These are phyloP conservation scores for Trichopria drosophilae DNA, from an alignment of 2,888 invertebrate genomes.

Conservation along the genomic window DNA sequence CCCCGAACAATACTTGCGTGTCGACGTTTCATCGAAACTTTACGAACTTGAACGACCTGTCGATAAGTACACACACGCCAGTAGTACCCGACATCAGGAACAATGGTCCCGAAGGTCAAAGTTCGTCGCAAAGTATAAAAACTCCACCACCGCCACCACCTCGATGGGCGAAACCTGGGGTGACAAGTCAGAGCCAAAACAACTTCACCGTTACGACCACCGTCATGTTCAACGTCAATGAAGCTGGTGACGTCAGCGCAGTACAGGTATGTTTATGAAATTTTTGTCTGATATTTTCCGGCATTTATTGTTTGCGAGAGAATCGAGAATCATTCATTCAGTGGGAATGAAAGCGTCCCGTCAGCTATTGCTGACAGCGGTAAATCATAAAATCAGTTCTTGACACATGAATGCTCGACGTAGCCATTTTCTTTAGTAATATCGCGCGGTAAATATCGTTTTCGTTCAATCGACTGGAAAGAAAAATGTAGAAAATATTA, in stretches of 20 bases:
- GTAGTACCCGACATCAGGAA: slow-evolving; percentile 44
- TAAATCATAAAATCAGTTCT: too few relatives aligned
- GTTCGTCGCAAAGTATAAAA: slow-evolving; percentile 44
- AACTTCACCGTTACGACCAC: slow-evolving; percentile 85
- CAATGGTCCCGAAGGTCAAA: slow-evolving; percentile 40
- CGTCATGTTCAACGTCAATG: slow-evolving; percentile 79
- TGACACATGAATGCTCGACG: too few relatives aligned
- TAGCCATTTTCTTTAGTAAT: too few relatives aligned
- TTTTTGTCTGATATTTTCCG: background rate
- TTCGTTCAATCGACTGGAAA: too few relatives aligned
- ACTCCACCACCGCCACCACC: slow-evolving; percentile 85
- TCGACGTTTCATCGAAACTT: slow-evolving; percentile 53
- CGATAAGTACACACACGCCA: slow-evolving; percentile 40
- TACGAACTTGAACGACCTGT: slow-evolving; percentile 45
- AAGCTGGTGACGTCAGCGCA: slow-evolving; percentile 36
- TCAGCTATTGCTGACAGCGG: too few relatives aligned
- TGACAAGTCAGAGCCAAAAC: slow-evolving; percentile 61
- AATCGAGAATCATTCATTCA: background rate
- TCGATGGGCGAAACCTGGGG: slow-evolving; percentile 79
- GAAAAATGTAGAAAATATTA: too few relatives aligned
- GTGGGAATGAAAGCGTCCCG: background rate
- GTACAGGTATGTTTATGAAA: slow-evolving; percentile 40
- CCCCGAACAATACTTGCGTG: slow-evolving; percentile 40
- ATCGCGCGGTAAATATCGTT: too few relatives aligned
- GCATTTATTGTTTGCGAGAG: background rate